Evolutionary conservation across 2,888 invertebrate species (phyloP).

Genomic region (Melipona beecheii): DNA sequence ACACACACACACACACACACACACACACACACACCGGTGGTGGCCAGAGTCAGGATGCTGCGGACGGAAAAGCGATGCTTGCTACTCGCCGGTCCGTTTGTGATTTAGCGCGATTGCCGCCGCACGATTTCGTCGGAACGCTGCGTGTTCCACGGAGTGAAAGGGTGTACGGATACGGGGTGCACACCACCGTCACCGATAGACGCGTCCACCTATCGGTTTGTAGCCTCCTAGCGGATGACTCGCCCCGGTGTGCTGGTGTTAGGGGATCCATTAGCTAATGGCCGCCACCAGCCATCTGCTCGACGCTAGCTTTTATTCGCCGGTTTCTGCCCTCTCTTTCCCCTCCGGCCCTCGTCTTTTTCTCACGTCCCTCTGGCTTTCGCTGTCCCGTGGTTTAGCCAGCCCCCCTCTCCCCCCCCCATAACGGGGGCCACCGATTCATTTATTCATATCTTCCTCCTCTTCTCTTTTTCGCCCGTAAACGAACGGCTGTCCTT

Average conservation of each 20-base stretch:
- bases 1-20: constrained; percentile 6
- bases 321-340: constrained; percentile 66
- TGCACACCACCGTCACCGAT: constrained; percentile 50
- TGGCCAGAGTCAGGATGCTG: constrained; percentile 37
- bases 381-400: constrained; percentile 59
- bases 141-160: constrained; percentile 48
- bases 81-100: constrained; percentile 62
- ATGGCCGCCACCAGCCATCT: constrained; percentile 81
- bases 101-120: constrained; percentile 69
- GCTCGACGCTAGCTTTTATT: constrained; percentile 79
- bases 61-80: constrained; percentile 49
- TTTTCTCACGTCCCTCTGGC: constrained; percentile 53
- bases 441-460: constrained; percentile 72
- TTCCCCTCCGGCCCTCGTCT: constrained; percentile 45
- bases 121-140: constrained; percentile 62
- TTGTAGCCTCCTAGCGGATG: constrained; percentile 70
- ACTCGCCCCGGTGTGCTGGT: constrained; percentile 70
- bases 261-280: constrained; percentile 82
- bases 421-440: constrained; percentile 61
- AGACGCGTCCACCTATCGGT: constrained; percentile 67
- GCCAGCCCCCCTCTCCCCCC: too few species aligned
- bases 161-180: constrained; percentile 54
- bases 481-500: constrained; percentile 29
- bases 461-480: constrained; percentile 19
- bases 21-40: constrained; percentile 4